Evolutionary conservation across 2,797 vertebrate species (phyloP), one percentile per base, ranked within the genome.

Genomic region (Platyrinchus mystaceus): DNA sequence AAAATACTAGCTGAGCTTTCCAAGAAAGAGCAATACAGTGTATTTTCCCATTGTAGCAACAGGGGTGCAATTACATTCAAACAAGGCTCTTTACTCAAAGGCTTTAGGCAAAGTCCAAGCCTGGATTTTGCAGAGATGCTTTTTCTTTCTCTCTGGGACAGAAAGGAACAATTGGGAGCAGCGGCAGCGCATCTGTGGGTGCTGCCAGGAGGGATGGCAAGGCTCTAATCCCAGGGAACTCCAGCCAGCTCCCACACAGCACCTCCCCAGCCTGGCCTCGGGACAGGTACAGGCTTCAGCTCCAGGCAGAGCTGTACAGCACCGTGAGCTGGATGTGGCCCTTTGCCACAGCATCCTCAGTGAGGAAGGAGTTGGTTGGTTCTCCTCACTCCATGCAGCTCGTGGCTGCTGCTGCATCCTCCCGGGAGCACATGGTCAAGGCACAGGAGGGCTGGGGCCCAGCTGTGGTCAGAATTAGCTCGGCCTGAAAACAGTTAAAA

Each of bases 41-140:
- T 91, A 94, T 95, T 96, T 96, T 95, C 94, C 94, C 94, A 93
- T 95, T 94, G 91, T 84, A 95, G 92, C 96, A 94, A 93, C 93
- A 81, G 95, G 95, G 94, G 91, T 95, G 95, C 95, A 95, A 96
- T 94, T 95, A 93, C 94, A 94, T 95, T 95, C 95, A 95, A 95
- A 96, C 90, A 91, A 87, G 88, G 94, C 94, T 95, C 90, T 96
- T 87, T 55, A 62, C 87, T 90, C 93, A 95, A 92, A 96, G 76
- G 83, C 87, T 95, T 96, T 90, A 95, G 84, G 93, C 88, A 32
- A 93, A 95, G 93, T 87, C 96, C 96, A 95, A 95, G 93, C 26
- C 90, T 93, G 93, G 95, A 91, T 94, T 95, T 90, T 78, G 95
- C 86, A 83, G 92, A 80, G 82, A 94, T 80, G 90, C 50, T 71